These are phyloP conservation scores for Silurus asotus DNA, from an alignment of 2,113 vertebrate genomes.

Conservation along the genomic window DNA sequence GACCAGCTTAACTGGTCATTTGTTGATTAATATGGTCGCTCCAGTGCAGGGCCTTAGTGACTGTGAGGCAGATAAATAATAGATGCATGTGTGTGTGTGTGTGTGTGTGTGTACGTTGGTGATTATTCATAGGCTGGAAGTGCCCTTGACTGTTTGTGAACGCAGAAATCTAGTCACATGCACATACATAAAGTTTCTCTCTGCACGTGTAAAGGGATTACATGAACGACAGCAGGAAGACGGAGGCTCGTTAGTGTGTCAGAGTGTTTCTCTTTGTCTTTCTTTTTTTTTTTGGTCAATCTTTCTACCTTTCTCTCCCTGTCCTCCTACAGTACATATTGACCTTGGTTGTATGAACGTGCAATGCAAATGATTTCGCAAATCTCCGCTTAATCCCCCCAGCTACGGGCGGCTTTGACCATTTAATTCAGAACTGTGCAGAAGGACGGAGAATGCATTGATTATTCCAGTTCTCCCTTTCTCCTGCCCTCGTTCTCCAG, in stretches of 20 bases:
- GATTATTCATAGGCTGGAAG: slow-evolving; percentile 34
- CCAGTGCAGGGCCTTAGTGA: slow-evolving; percentile 45
- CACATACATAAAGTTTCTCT: slow-evolving; percentile 42
- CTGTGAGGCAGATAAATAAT: slow-evolving; percentile 52
- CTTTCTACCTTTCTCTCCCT: neutral
- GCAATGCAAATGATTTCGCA: slow-evolving; percentile 55
- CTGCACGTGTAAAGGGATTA: slow-evolving; percentile 33
- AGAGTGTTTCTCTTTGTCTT: neutral
- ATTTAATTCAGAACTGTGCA: slow-evolving; percentile 46
- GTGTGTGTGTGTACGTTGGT: slow-evolving; percentile 30
- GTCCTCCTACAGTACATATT: slow-evolving; percentile 20
- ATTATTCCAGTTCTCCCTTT: slow-evolving; percentile 36
- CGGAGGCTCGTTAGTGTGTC: slow-evolving; percentile 23
- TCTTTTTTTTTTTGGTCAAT: neutral
- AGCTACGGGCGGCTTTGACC: slow-evolving; percentile 37
- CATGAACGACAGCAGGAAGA: slow-evolving; percentile 32
- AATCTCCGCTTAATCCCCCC: slow-evolving; percentile 52
- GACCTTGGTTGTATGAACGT: slow-evolving; percentile 52
- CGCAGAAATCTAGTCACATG: slow-evolving; percentile 4
- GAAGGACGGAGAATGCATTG: slow-evolving; percentile 39
- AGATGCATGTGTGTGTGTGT: slow-evolving; percentile 27
- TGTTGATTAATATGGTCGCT: slow-evolving; percentile 48
- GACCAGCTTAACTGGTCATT: slow-evolving; percentile 41
- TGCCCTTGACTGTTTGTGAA: slow-evolving; percentile 27
- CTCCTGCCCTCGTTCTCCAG: slow-evolving; percentile 35